These are phyloP conservation scores for Tyria jacobaeae DNA, from an alignment of 2,888 invertebrate species.

Conservation along the genomic window DNA sequence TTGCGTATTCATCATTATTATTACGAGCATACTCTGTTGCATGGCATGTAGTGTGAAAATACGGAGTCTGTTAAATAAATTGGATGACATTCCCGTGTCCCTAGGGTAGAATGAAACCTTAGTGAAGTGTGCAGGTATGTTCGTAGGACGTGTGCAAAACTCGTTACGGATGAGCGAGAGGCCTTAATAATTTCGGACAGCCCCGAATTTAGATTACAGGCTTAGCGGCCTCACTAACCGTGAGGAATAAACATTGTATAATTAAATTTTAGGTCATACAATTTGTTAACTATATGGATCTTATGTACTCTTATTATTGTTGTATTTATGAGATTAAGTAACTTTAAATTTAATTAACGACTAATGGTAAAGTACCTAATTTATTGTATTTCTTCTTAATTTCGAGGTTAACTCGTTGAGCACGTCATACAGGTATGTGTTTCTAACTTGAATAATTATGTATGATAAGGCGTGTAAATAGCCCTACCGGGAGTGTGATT, in stretches of 20 bases:
- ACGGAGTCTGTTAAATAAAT: conserved; percentile 3
- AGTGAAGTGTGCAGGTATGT: background rate
- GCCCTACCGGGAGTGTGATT: no score
- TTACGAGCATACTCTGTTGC: background rate
- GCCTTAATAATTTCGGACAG: conserved; percentile 6
- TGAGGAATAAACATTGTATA: background rate
- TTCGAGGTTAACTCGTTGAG: no score
- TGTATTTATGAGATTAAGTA: no score
- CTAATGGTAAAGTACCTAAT: no score
- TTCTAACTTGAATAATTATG: no score
- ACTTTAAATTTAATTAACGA: no score
- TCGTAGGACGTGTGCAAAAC: background rate
- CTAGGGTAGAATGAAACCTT: background rate
- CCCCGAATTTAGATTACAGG: conserved; percentile 4
- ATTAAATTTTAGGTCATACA: background rate
- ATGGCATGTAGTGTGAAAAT: background rate
- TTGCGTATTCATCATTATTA: background rate
- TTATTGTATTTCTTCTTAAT: no score
- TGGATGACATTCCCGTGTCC: background rate
- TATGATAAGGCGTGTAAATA: no score
- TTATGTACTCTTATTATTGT: no score
- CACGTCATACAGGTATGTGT: no score
- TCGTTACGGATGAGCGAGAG: background rate
- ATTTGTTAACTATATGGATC: no score
- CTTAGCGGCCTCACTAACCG: background rate